These are phyloP conservation scores for Orthosia cruda DNA, from an alignment of 2,888 invertebrate genomes.

Conservation along the genomic window DNA sequence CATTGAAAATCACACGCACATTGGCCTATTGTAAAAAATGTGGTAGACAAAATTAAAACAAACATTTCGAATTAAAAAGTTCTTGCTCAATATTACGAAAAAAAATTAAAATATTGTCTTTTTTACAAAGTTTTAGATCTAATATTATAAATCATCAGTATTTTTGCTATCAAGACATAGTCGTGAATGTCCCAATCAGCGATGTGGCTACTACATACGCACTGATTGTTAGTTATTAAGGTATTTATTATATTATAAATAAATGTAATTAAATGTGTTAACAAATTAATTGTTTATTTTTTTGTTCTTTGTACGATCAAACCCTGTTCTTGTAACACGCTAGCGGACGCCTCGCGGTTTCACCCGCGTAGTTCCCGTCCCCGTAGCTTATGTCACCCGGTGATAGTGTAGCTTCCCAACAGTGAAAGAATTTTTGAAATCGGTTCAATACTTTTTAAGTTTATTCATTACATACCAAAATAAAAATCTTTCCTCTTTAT, in stretches of 20 bases:
- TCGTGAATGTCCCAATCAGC: constrained; percentile 35
- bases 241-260: constrained; percentile 47
- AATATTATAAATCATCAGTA: constrained; percentile 40
- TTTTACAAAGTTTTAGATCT: constrained; percentile 43
- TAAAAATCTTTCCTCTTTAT: no score
- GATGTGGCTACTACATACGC: constrained; percentile 65
- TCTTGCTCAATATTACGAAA: constrained; percentile 55
- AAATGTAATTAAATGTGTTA: constrained; percentile 62
- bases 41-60: background rate
- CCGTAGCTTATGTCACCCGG: no score
- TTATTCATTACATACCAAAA: no score
- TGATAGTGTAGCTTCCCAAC: no score
- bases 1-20: background rate
- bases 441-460: no score
- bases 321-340: background rate
- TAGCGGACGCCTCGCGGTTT: no score
- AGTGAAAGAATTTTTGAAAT: no score
- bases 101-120: constrained; percentile 8
- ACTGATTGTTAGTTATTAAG: constrained; percentile 54
- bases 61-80: constrained; percentile 13
- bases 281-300: constrained; percentile 10
- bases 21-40: constrained; percentile 40
- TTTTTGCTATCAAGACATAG: constrained; percentile 47
- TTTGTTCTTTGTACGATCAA: background rate
- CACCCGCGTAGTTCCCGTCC: no score